Evolutionary conservation across 37 sponge, comb jelly and placozoan genomes (phyloP).

Genomic region (Ephydatia muelleri): DNA sequence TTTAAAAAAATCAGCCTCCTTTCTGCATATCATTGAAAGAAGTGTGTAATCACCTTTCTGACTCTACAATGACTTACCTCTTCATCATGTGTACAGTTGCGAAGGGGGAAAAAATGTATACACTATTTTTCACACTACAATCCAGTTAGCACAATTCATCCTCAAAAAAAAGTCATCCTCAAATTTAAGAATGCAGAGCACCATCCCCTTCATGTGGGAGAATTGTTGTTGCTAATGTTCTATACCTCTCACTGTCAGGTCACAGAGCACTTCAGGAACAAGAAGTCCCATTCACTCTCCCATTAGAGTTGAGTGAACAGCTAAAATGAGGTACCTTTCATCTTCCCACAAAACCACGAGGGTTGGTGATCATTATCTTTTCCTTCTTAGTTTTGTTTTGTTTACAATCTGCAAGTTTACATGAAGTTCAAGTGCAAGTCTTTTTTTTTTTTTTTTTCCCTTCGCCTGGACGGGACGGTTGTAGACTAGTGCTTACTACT

Average conservation of each 20-base stretch:
- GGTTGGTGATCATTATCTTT: neutral
- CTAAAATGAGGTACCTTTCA: neutral
- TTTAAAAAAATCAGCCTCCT: neutral
- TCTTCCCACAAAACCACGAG: neutral
- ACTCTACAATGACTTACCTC: neutral
- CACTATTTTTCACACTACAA: neutral
- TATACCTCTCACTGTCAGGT: neutral
- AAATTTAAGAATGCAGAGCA: neutral
- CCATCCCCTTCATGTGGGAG: neutral
- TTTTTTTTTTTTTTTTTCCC: no score
- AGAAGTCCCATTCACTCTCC: neutral
- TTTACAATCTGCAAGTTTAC: neutral
- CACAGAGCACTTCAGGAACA: neutral
- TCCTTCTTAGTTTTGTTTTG: neutral
- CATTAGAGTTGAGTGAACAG: neutral
- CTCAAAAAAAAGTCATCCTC: neutral
- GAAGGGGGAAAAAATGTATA: neutral
- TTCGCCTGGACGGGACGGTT: neutral
- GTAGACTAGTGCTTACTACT: neutral
- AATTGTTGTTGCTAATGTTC: neutral
- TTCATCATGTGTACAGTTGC: neutral
- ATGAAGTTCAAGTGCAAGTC: neutral
- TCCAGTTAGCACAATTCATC: neutral
- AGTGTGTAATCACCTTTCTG: neutral
- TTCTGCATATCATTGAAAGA: neutral